Conservation (phyloP, 2,113 vertebrate species). For the Cardinalis cardinalis region DNA sequence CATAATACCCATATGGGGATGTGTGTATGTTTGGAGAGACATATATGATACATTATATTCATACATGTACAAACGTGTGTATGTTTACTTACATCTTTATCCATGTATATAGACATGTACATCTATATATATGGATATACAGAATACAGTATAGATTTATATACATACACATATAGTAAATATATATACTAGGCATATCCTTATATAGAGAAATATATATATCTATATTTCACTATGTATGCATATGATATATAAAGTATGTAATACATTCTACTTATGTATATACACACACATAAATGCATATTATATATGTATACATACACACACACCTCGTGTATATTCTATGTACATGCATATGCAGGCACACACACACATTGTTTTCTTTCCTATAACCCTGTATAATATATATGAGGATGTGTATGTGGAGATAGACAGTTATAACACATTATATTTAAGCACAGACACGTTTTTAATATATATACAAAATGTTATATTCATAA, state of each 20-base stretch:
- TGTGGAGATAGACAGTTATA: neutral
- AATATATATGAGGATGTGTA: neutral
- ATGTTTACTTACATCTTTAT: neutral
- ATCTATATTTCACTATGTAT: neutral
- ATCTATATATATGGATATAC: neutral
- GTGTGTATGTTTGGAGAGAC: neutral
- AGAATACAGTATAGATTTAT: neutral
- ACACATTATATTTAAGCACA: neutral
- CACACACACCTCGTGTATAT: neutral
- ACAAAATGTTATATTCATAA: neutral
- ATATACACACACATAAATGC: neutral
- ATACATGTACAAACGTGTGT: neutral
- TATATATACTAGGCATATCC: neutral
- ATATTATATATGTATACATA: neutral
- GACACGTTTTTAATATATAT: neutral
- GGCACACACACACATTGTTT: neutral
- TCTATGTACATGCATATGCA: neutral
- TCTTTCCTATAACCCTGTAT: neutral
- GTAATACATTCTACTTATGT: neutral
- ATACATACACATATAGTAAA: neutral
- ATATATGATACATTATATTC: neutral
- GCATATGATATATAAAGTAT: neutral
- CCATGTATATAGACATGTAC: neutral
- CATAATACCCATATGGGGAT: too few relatives aligned
- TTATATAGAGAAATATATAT: neutral